Evolutionary conservation across 2,113 vertebrate genomes (phyloP).

Genomic region (Rousettus leschenaultii): DNA sequence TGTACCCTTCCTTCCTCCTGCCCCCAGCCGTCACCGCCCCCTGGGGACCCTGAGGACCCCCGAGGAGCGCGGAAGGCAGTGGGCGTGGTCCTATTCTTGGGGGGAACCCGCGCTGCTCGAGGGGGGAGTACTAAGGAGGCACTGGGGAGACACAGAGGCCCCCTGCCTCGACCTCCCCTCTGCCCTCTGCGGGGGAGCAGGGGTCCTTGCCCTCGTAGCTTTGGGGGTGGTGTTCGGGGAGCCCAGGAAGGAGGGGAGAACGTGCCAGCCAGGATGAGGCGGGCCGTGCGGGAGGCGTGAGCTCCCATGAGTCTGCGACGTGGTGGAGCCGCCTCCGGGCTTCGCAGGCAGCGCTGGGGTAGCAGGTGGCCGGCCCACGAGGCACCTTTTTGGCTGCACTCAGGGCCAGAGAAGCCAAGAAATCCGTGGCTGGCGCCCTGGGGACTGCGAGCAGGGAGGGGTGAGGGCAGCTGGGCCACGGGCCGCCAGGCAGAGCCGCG

Average conservation of each 20-base stretch:
- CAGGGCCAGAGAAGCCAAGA: neutral
- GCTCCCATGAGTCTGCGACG: rapidly evolving
- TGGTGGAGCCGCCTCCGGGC: rapidly evolving
- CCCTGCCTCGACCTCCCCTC: neutral
- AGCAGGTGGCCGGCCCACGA: neutral
- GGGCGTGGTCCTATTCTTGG: neutral
- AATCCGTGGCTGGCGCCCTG: neutral
- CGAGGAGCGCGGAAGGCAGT: neutral
- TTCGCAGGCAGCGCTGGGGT: too few species aligned
- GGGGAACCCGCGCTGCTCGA: too few species aligned
- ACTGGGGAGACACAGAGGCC: neutral
- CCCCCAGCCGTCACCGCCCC: too few species aligned
- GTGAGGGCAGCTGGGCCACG: neutral
- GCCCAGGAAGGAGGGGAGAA: neutral
- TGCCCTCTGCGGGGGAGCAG: neutral
- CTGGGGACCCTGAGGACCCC: neutral
- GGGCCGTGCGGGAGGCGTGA: neutral
- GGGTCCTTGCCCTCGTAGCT: neutral
- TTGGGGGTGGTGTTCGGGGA: neutral
- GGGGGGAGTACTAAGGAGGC: neutral
- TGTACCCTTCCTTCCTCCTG: neutral
- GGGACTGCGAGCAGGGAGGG: neutral
- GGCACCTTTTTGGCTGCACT: neutral
- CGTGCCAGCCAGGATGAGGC: neutral
- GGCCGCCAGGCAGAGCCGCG: neutral